Evolutionary conservation across 2,113 vertebrate species (phyloP).

Genomic region (Cheirogaleus medius): DNA sequence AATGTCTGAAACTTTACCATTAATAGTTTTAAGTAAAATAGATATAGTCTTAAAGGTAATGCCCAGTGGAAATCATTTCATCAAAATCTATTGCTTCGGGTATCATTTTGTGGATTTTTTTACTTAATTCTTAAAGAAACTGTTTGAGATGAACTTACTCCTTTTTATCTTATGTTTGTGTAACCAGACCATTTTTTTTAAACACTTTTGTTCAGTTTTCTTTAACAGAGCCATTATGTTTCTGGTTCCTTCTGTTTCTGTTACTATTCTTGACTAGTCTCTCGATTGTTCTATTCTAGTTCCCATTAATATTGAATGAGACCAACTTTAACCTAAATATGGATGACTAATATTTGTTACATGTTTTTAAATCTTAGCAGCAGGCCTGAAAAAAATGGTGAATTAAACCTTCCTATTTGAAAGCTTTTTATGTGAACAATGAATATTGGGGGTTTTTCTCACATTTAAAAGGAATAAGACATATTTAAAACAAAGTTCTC

Average conservation of each 20-base stretch:
- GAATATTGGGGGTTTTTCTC: not conserved
- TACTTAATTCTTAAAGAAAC: not conserved
- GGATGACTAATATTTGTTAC: not conserved
- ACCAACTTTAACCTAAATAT: not conserved
- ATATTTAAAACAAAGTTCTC: not conserved
- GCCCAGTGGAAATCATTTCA: not conserved
- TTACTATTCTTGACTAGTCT: not conserved
- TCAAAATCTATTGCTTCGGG: not conserved
- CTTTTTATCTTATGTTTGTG: not conserved
- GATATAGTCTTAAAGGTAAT: not conserved
- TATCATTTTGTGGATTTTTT: not conserved
- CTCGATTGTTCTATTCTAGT: not conserved
- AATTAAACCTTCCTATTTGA: not conserved
- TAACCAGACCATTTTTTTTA: not conserved
- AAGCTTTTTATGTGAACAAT: not conserved
- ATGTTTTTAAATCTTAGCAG: not conserved
- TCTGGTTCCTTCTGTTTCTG: not conserved
- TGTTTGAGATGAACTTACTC: not conserved
- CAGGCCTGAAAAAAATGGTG: not conserved
- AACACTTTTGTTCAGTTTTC: not conserved
- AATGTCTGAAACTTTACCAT: not conserved
- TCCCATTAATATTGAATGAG: not conserved
- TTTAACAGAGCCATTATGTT: not conserved
- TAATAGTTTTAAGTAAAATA: not conserved
- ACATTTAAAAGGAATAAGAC: not conserved